Conservation (phyloP, 2,888 invertebrate species). For the Harpagoxenus sublaevis region DNA sequence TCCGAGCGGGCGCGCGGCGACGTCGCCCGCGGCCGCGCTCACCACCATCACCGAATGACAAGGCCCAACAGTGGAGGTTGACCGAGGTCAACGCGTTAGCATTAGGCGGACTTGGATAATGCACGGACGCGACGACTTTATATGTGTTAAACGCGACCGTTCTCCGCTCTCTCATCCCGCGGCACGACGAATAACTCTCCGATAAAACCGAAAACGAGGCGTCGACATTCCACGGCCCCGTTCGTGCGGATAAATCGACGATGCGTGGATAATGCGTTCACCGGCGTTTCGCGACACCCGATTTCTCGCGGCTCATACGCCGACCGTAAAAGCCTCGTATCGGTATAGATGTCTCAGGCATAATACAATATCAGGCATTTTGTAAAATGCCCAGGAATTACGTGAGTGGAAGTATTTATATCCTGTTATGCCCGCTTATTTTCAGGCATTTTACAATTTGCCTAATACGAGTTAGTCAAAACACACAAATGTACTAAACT, state of each 20-base stretch:
- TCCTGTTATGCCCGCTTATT: too few species aligned
- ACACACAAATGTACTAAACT: too few species aligned
- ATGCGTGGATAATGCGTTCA: slow-evolving; percentile 72
- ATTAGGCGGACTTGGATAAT: slow-evolving; percentile 48
- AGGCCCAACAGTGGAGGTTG: slow-evolving; percentile 42
- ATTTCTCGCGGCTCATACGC: slow-evolving; percentile 7
- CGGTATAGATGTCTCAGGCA: background rate
- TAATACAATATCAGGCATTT: too few species aligned
- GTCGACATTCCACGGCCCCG: slow-evolving; percentile 75
- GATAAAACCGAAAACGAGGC: slow-evolving; percentile 80
- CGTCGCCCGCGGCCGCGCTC: slow-evolving; percentile 59
- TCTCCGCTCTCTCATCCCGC: slow-evolving; percentile 56
- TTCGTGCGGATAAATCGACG: slow-evolving; percentile 73
- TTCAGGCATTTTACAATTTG: too few species aligned
- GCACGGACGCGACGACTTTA: slow-evolving; percentile 77
- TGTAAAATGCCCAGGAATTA: too few species aligned
- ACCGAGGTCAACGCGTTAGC: slow-evolving; percentile 67
- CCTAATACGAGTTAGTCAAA: too few species aligned
- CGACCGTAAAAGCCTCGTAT: slow-evolving; percentile 6
- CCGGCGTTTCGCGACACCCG: slow-evolving; percentile 40
- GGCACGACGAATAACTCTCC: slow-evolving; percentile 67
- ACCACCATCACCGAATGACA: slow-evolving; percentile 39
- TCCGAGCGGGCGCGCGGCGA: slow-evolving; percentile 62
- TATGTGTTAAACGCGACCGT: slow-evolving; percentile 79
- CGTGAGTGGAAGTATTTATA: too few species aligned